These are phyloP conservation scores for Psix sp. DNA, from an alignment of 1,140 invertebrate genomes.

Conservation along the genomic window DNA sequence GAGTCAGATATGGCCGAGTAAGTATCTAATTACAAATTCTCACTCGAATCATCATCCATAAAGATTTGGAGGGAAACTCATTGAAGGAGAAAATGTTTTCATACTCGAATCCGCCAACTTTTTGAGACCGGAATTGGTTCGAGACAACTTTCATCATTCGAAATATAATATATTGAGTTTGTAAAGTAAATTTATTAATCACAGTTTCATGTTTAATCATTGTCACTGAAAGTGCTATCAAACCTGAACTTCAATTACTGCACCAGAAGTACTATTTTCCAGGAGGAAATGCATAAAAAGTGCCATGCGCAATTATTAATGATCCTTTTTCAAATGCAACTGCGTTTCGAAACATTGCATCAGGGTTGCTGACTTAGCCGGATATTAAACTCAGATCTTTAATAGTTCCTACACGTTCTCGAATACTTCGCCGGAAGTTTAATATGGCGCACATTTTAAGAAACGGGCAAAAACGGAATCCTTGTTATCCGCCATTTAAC, in stretches of 20 bases:
- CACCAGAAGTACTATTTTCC: too few species aligned
- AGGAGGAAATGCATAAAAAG: slow-evolving; percentile 3
- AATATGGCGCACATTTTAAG: slow-evolving; percentile 31
- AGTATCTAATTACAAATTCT: slow-evolving; percentile 18
- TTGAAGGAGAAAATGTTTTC: too few species aligned
- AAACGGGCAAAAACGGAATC: slow-evolving; percentile 29
- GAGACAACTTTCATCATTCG: too few species aligned
- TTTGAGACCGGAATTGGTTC: too few species aligned
- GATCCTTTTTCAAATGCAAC: slow-evolving; percentile 21
- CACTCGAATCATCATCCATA: too few species aligned
- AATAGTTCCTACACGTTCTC: slow-evolving; percentile 22
- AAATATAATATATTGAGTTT: too few species aligned
- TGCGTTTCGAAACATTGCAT: slow-evolving; percentile 17
- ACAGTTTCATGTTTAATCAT: too few species aligned
- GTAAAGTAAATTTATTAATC: too few species aligned
- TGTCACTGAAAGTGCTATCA: too few species aligned
- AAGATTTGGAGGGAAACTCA: too few species aligned
- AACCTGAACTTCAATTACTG: too few species aligned
- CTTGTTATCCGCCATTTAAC: slow-evolving; percentile 22
- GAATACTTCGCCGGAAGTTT: slow-evolving; percentile 36
- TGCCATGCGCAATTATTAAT: slow-evolving; percentile 23
- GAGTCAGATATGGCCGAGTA: slow-evolving; percentile 88
- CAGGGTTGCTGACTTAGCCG: slow-evolving; percentile 28
- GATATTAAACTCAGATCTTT: slow-evolving; percentile 52
- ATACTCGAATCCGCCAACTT: too few species aligned